phyloP scores from a whole-genome alignment of 1,140 invertebrate genomes.

The Panagrolaimus sp. region DNA sequence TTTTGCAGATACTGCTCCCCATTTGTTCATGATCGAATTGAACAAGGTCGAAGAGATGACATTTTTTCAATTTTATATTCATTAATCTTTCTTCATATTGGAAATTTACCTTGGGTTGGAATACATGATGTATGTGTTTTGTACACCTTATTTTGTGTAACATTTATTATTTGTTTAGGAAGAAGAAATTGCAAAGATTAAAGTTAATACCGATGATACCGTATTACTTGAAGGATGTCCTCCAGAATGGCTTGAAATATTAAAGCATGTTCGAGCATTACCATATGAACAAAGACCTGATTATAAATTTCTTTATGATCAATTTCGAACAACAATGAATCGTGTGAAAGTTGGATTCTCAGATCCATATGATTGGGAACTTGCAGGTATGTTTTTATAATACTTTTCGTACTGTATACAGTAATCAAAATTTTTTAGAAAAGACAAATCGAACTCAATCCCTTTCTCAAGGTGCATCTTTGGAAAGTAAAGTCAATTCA shows the following conservation, averaged over 20 bases:
- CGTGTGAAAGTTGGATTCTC: constrained; percentile 20
- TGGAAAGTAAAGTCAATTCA: not conserved
- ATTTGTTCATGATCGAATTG: constrained; percentile 35
- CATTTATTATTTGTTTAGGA: not conserved
- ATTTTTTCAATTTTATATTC: constrained; percentile 32
- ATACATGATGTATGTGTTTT: constrained; percentile 9
- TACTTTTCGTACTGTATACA: no score
- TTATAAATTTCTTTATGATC: constrained; percentile 30
- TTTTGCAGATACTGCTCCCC: constrained; percentile 37
- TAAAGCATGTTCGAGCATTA: constrained; percentile 23
- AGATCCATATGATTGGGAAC: constrained; percentile 31
- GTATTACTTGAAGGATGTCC: constrained; percentile 20
- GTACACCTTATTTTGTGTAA: not conserved
- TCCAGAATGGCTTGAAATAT: constrained; percentile 15
- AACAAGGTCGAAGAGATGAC: constrained; percentile 47
- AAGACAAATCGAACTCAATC: constrained; percentile 8
- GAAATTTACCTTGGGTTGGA: constrained; percentile 21
- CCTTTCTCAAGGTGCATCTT: not conserved
- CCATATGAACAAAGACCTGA: constrained; percentile 26
- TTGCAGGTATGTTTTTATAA: not conserved
- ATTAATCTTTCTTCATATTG: constrained; percentile 6
- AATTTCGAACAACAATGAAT: constrained; percentile 19
- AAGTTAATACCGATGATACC: constrained; percentile 5
- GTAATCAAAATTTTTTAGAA: not conserved
- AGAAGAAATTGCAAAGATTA: constrained; percentile 1